phyloP scores from a whole-genome alignment of 2,888 invertebrate species.

The Dysmachus trigonus region DNA sequence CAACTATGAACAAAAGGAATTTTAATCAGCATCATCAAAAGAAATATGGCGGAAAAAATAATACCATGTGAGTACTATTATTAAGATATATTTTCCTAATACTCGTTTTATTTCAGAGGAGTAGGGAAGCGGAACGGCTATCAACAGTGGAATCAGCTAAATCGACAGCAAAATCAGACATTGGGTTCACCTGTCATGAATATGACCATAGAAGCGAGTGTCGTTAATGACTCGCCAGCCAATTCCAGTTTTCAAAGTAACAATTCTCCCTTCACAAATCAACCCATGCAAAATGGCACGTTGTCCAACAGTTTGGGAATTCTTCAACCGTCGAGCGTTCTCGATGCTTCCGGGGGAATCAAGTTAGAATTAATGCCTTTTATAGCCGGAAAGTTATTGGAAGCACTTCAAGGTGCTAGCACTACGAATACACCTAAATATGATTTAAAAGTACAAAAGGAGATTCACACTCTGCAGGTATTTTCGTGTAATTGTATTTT shows the following conservation, averaged over 20 bases:
- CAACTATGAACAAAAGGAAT: neutral
- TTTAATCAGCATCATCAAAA: neutral
- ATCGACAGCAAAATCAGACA: neutral
- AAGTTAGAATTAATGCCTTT: constrained; percentile 17
- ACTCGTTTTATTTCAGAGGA: neutral
- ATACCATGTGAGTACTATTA: neutral
- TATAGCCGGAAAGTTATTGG: neutral
- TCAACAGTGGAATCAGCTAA: neutral
- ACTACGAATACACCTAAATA: constrained; percentile 53
- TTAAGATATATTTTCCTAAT: neutral
- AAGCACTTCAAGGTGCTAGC: neutral
- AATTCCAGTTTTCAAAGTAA: neutral
- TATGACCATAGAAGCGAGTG: neutral
- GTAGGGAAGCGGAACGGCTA: neutral
- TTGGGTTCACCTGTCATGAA: neutral
- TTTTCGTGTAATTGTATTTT: neutral
- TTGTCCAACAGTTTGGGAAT: neutral
- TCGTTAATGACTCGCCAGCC: neutral
- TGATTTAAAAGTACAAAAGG: constrained; percentile 56
- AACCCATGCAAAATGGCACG: neutral
- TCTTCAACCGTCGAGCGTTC: neutral
- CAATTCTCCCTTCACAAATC: neutral
- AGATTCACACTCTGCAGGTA: constrained; percentile 57
- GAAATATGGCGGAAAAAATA: neutral
- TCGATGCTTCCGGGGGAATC: neutral